Base-by-base conservation (phyloP, 2,113 vertebrate species). In the Lutjanus erythropterus region DNA sequence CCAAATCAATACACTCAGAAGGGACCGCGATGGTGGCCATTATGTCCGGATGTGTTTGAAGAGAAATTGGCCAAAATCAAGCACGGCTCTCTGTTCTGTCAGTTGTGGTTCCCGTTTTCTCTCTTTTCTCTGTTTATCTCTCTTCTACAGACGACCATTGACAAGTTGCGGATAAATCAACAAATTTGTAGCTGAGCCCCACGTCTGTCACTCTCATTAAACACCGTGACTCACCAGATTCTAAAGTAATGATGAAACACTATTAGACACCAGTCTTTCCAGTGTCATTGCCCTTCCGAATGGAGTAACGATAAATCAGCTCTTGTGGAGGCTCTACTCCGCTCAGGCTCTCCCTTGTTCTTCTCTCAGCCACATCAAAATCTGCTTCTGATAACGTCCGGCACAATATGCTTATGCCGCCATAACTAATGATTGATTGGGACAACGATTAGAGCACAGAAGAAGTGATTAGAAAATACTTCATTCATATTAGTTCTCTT, bases 401-500 rank as follows among this genome's bases (percentile, higher is more conserved):
- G 58, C 16, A 12, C 71, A 77, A 61, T 80, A 72, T 74, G 52
- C 88, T 81, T 74, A 46, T 62, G 37, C 65, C 42, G n/a, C 79
- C 80, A 75, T 76, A 76, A 67, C 73, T 74, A 77, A 85, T 91
- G 85, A 91, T 89, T 85, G 87, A 92, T 91, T 68, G 71, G 66
- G 66, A 46, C 46, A 31, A 70, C n/a, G 82, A 91, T 91, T 83
- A 77, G 65, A 69, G 77, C 76, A 78, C 81, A 85, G 86, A 89
- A 84, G 78, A 86, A 80, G 88, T 86, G 88, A 90, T 92, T 89
- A 88, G 80, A 87, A 91, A 91, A 89, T 80, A 76, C 78, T 89
- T 89, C 80, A 85, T 91, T 92, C 81, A 86, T 87, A 92, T 92
- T 91, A 90, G 82, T 66, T 86, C 75, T 86, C 87, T 81, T 84